Conservation (phyloP, 2,797 vertebrate species). For the Takifugu ocellatus region DNA sequence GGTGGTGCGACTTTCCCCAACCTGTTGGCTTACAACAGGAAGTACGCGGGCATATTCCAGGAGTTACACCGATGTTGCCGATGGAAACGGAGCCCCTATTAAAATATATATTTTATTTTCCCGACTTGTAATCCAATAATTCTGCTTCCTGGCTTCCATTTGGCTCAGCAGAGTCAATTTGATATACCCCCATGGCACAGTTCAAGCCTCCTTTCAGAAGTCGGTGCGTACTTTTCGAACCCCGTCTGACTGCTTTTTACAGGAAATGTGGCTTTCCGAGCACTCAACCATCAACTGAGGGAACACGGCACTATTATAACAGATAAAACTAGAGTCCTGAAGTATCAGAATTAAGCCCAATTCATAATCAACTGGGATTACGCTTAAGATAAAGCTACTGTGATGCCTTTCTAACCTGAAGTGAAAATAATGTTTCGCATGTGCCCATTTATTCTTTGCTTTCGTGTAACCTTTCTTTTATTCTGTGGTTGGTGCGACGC, state of each 20-base stretch:
- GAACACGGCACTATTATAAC: background rate
- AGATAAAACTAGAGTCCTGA: background rate
- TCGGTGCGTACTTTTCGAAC: background rate
- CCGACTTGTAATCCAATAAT: background rate
- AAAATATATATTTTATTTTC: too few species aligned
- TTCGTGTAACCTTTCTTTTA: background rate
- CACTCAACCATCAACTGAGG: slow-evolving; percentile 3
- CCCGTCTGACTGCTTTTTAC: background rate
- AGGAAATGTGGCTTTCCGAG: background rate
- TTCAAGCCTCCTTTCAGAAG: background rate
- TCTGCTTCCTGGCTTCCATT: background rate
- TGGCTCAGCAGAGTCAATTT: too few species aligned
- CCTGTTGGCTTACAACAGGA: too few species aligned
- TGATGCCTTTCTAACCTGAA: slow-evolving; percentile 5
- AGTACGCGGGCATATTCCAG: too few species aligned
- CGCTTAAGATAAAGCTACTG: background rate
- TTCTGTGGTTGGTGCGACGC: slow-evolving; percentile 15
- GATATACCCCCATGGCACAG: too few species aligned
- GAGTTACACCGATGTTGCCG: too few species aligned
- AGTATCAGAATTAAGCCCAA: background rate
- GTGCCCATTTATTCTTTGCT: slow-evolving; percentile 14
- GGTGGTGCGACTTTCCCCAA: slow-evolving; percentile 2
- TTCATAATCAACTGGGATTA: slow-evolving; percentile 8
- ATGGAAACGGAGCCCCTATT: background rate
- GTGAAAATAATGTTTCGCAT: slow-evolving; percentile 11